Percentiles rank a stretch among this genome's conserved stretches.
Evolutionary conservation across 2,797 vertebrate genomes (phyloP).

Genomic region (Spizella passerina): DNA sequence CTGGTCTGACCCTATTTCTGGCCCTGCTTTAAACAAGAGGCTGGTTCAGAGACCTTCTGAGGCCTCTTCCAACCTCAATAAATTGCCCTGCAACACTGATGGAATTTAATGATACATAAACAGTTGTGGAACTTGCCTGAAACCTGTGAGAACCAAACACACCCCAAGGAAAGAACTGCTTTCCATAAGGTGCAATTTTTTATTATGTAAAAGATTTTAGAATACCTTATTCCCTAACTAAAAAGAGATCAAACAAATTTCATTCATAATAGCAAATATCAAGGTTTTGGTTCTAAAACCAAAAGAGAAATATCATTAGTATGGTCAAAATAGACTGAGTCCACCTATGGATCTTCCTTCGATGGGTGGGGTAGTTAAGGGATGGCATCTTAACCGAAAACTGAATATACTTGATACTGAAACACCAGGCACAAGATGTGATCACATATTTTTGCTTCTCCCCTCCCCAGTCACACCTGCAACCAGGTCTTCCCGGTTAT

Average conservation of each 20-base stretch:
- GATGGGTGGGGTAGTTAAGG: fast-evolving
- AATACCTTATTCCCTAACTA: background rate
- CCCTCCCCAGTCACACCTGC: background rate
- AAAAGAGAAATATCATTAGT: background rate
- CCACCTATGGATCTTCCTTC: background rate
- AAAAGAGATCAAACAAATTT: background rate
- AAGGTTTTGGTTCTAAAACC: background rate
- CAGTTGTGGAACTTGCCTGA: background rate
- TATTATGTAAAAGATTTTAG: background rate
- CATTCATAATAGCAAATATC: background rate
- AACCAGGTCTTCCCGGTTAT: background rate
- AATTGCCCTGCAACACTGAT: background rate
- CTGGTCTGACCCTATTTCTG: background rate
- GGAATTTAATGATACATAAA: background rate
- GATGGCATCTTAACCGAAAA: background rate
- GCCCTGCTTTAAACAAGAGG: background rate
- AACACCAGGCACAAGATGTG: background rate
- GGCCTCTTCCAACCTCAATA: background rate
- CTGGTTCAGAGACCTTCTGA: background rate
- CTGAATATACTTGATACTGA: background rate
- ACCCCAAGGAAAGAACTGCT: background rate
- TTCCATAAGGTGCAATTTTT: background rate
- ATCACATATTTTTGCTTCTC: background rate
- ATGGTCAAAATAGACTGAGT: background rate
- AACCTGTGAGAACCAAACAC: background rate